These are phyloP conservation scores for Wiebesia pumilae DNA, from an alignment of 1,140 invertebrate genomes.

Conservation along the genomic window DNA sequence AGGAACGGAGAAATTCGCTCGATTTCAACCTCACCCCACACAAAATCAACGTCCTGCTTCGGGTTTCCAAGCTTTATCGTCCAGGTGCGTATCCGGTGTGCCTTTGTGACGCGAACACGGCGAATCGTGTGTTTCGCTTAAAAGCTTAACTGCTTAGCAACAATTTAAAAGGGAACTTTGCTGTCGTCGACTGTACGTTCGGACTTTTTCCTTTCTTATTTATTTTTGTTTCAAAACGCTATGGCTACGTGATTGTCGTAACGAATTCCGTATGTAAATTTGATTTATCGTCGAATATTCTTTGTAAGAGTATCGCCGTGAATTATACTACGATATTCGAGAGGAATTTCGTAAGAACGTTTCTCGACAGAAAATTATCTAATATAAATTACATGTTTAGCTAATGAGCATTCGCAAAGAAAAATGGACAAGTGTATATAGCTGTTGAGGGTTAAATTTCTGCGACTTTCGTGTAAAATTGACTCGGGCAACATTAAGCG, in stretches of 20 bases:
- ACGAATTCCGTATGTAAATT: background rate
- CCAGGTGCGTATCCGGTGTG: too few relatives aligned
- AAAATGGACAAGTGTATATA: background rate
- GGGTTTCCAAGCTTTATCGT: too few relatives aligned
- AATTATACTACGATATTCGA: background rate
- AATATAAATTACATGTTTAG: background rate
- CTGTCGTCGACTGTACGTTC: too few relatives aligned
- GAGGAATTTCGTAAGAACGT: conserved; percentile 11
- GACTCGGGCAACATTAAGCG: too few relatives aligned
- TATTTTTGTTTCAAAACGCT: background rate
- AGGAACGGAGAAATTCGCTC: background rate
- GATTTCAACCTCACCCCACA: too few relatives aligned
- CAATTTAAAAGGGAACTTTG: background rate
- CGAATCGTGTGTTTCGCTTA: too few relatives aligned
- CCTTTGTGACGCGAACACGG: too few relatives aligned
- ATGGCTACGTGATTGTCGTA: background rate
- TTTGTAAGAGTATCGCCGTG: background rate
- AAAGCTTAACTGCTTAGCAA: background rate
- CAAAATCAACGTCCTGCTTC: too few relatives aligned
- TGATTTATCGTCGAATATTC: background rate
- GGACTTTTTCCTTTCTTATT: background rate
- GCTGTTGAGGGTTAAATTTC: background rate
- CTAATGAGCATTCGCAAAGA: background rate
- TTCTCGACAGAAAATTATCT: conserved; percentile 14
- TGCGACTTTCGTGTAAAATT: background rate